Conservation (phyloP, 2,888 invertebrate genomes). For the Caenorhabditis sp. region DNA sequence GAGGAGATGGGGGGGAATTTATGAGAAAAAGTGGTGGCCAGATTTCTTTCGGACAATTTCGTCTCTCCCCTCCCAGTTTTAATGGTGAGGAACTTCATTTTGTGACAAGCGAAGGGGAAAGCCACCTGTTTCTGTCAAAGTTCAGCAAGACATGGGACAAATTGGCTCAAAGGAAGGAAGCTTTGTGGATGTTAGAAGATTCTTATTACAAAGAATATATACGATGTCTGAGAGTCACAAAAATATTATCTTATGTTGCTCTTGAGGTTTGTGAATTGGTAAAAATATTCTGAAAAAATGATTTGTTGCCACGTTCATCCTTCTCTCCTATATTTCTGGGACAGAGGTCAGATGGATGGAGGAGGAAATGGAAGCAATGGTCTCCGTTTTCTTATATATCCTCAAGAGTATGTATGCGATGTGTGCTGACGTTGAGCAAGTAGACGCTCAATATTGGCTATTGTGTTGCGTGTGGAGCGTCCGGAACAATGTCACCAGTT, state of each 20-base stretch:
- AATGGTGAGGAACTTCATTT: slow-evolving; percentile 11
- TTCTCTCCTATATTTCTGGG: neutral
- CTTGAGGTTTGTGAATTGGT: slow-evolving; percentile 1
- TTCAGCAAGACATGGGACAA: neutral
- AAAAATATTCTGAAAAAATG: slow-evolving; percentile 53
- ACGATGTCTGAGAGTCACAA: neutral
- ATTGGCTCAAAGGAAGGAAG: neutral
- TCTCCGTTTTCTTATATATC: slow-evolving; percentile 1
- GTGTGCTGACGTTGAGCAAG: slow-evolving; percentile 44
- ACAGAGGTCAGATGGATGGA: slow-evolving; percentile 40
- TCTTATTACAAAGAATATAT: neutral
- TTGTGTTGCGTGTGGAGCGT: slow-evolving; percentile 37
- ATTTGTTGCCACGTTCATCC: slow-evolving; percentile 35
- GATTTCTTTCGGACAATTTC: slow-evolving; percentile 26
- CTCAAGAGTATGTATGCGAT: slow-evolving; percentile 2
- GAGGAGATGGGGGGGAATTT: slow-evolving; percentile 22
- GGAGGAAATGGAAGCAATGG: slow-evolving; percentile 14
- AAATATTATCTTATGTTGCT: too few species aligned
- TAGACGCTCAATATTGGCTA: slow-evolving; percentile 45
- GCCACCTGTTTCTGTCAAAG: slow-evolving; percentile 47
- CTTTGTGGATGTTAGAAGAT: neutral
- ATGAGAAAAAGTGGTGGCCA: slow-evolving; percentile 55
- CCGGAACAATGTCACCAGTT: slow-evolving; percentile 23
- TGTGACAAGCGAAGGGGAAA: slow-evolving; percentile 31
- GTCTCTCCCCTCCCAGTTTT: neutral